Base-by-base conservation (phyloP, 2,113 vertebrate genomes). In the Trachemys scripta region DNA sequence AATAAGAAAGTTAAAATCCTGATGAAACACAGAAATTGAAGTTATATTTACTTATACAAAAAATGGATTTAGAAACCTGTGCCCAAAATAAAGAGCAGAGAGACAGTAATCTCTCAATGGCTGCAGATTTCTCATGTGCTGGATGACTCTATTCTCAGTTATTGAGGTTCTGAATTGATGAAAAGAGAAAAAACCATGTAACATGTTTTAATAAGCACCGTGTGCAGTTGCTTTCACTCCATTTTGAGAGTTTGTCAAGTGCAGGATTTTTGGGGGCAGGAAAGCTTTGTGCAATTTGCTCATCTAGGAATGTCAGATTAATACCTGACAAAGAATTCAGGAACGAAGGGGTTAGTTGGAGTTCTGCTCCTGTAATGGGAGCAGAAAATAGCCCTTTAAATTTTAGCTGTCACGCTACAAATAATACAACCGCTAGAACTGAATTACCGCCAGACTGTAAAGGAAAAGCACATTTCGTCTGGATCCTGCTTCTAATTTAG, bases 21-120 rank as follows among this genome's bases (percentile, higher is more conserved):
- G 82, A 86, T 85, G 91, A 96, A 95, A 85, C 57, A 35, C 75
- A 95, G 92, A 94, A 96, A 90, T 79, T 7, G n/a, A 95, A 88
- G 75, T 91, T 95, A 31, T 91, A 57, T 90, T 94, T 96, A 85
- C 90, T 94, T 94, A 56, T n/a, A 56, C 17, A 29, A 83, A 83
- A 90, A 96, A 81, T 91, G 81, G 59, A 92, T 91, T 69, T 87
- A 84, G 88, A 93, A 96, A 87, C 69, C 25, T 27, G 38, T 78
- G 8, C 42, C 27, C 72, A 78, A 78, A 78, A 47, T 45, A 78
- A 54, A 8, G n/a, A 89, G 59, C n/a, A 42, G 56, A 93, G 88
- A 76, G 50, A 47, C 25, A 53, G 51, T 88, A 82, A 81, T 49
- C 5, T 80, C 65, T 76, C 53, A 42, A 75, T 91, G 25, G 88